A percentile compares a stretch with the other conserved stretches of the same genome.
phyloP scores from a whole-genome alignment of 2,113 vertebrate species.

The Synchiropus splendidus region DNA sequence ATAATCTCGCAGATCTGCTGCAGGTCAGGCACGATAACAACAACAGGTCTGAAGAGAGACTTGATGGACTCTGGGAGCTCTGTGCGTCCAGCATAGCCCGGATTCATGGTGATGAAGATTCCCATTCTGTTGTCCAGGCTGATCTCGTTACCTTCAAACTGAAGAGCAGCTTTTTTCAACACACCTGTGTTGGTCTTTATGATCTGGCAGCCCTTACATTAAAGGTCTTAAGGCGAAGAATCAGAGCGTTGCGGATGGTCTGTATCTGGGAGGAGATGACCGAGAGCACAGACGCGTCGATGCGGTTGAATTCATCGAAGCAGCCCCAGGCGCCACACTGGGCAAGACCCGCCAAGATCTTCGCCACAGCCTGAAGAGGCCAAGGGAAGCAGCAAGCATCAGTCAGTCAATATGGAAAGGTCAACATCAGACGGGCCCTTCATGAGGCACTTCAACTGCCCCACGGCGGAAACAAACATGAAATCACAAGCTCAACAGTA shows the following conservation, averaged over 20 bases:
- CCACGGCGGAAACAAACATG: too few species aligned
- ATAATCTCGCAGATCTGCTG: conserved; percentile 99
- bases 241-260: conserved; percentile 85
- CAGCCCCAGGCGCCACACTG: conserved; percentile 98
- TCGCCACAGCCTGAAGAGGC: conserved; percentile 82
- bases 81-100: conserved; percentile 88
- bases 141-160: conserved; percentile 96
- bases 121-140: conserved; percentile 79
- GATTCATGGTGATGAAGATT: conserved; percentile 98
- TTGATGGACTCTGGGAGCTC: conserved; percentile 96
- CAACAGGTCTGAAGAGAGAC: conserved; percentile 91
- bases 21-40: conserved; percentile 89
- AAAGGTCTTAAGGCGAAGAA: conserved; percentile 77
- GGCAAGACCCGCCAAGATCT: conserved; percentile 89
- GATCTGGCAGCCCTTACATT: too few species aligned
- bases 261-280: conserved; percentile 97
- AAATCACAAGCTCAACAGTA: too few species aligned
- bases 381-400: neutral
- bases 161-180: too few species aligned
- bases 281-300: conserved; percentile 91
- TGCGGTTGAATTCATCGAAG: conserved; percentile 96
- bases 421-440: too few species aligned
- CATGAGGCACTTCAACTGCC: too few species aligned
- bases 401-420: neutral
- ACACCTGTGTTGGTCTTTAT: too few species aligned